These are phyloP conservation scores for Myotis pilosus DNA, from an alignment of 2,797 vertebrate species.

Conservation along the genomic window DNA sequence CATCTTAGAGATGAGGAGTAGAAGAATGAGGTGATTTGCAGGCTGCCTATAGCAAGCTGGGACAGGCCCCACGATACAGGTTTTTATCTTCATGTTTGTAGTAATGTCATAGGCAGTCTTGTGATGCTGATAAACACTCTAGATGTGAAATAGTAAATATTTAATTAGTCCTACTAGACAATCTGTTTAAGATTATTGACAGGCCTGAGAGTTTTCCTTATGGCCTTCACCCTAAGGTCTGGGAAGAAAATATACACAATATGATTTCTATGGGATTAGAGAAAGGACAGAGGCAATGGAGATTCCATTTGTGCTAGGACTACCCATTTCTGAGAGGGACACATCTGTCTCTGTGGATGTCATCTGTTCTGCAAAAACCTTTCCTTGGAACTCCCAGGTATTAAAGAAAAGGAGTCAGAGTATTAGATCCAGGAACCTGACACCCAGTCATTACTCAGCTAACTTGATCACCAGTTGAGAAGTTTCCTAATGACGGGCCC, in stretches of 20 bases:
- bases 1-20: neutral
- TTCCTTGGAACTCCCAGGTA: neutral
- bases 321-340: neutral
- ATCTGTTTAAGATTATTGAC: neutral
- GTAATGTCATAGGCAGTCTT: neutral
- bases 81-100: neutral
- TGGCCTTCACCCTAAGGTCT: neutral
- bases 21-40: neutral
- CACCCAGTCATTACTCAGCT: neutral
- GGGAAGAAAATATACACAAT: neutral
- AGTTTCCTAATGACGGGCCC: neutral
- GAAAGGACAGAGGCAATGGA: neutral
- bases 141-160: neutral
- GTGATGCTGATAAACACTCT: constrained; percentile 13
- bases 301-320: neutral
- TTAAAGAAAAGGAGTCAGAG: neutral
- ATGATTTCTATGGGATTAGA: neutral
- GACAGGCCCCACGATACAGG: neutral
- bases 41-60: neutral
- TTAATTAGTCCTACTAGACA: neutral
- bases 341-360: neutral
- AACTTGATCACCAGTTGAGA: neutral
- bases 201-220: neutral
- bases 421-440: neutral
- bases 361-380: neutral